Evolutionary conservation across 2,888 invertebrate genomes (phyloP), one percentile per base, ranked within the genome.

Genomic region (Rotaria macrura): DNA sequence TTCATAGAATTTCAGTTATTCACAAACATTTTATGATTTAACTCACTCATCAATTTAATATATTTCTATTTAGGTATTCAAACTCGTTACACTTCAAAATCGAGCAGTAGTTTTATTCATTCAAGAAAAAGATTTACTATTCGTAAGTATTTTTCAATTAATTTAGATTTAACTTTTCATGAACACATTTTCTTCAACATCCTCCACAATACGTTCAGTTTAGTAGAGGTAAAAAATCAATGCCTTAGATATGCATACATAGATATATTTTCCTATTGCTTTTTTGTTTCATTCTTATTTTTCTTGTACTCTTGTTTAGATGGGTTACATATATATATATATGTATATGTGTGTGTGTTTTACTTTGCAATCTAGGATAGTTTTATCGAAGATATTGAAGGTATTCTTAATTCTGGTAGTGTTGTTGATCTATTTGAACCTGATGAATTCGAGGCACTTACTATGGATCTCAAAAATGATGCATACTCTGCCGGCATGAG

Each of bases 381-480:
- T 20, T 91, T 91, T 87, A 87, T 91, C 9, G 91, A 91, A 86
- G 91, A 91, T 87, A 89, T 91, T 47, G 90, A 90, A 89, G 90
- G 89, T 87, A 89, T 91, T 85, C 88, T 91, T 83, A 91, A 90
- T 87, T 90, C 90, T 38, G 91, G 91, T 12, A 90, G 91, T 85
- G 90, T 91, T 9, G 90, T 90, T 3, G 90, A 90, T 87, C 88
- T 91, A 72, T 91, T 91, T 88, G 91, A 91, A 87, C 89, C 89
- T 74, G 91, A 91, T 86, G 91, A 91, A 87, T 87, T 89, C 40
- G 91, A 91, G 87, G 89, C 89, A 34, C 90, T 91, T 52, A 88
- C 89, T 9, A 89, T 91, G 89, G 90, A 91, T 12, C 87, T 91
- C 29, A 90, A 90, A 87, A 88, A 88, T n/a, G 89, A 89, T 10